Conservation (phyloP, 2,113 vertebrate species). For the Esox niger region DNA sequence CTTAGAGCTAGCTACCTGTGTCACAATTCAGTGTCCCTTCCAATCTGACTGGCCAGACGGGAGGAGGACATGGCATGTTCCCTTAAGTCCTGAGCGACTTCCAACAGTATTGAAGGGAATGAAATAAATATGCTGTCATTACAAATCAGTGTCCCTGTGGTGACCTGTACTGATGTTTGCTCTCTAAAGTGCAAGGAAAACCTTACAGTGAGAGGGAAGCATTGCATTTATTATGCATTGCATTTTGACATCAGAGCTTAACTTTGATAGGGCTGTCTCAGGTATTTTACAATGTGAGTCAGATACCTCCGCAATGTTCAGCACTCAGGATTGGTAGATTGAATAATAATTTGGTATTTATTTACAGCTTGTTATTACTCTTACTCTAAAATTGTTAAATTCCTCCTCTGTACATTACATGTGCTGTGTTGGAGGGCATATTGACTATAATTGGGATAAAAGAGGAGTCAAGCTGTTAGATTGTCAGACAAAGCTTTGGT, state of each 20-base stretch:
- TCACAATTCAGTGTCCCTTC: not conserved
- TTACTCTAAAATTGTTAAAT: slow-evolving; percentile 15
- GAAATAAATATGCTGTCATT: slow-evolving; percentile 8
- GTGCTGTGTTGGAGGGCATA: slow-evolving; percentile 36
- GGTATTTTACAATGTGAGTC: slow-evolving; percentile 6
- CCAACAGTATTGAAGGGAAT: not conserved
- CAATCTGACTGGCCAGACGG: slow-evolving; percentile 19
- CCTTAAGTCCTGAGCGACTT: slow-evolving; percentile 7
- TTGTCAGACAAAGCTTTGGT: slow-evolving; percentile 5
- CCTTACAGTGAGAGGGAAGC: not conserved
- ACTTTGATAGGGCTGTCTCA: not conserved
- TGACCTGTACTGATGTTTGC: not conserved
- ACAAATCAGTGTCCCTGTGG: not conserved
- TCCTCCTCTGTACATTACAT: slow-evolving; percentile 34
- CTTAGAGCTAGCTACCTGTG: not conserved
- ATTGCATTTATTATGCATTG: not conserved
- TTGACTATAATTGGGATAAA: slow-evolving; percentile 26
- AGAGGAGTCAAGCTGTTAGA: slow-evolving; percentile 32
- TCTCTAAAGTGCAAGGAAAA: not conserved
- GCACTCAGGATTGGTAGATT: too few species aligned
- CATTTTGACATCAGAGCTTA: not conserved
- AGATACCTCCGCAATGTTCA: not conserved
- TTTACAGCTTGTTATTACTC: slow-evolving; percentile 16
- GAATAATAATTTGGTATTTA: not conserved
- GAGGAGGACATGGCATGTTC: slow-evolving; percentile 13